Evolutionary conservation across 2,888 invertebrate genomes (phyloP).

Genomic region (Hyles lineata): DNA sequence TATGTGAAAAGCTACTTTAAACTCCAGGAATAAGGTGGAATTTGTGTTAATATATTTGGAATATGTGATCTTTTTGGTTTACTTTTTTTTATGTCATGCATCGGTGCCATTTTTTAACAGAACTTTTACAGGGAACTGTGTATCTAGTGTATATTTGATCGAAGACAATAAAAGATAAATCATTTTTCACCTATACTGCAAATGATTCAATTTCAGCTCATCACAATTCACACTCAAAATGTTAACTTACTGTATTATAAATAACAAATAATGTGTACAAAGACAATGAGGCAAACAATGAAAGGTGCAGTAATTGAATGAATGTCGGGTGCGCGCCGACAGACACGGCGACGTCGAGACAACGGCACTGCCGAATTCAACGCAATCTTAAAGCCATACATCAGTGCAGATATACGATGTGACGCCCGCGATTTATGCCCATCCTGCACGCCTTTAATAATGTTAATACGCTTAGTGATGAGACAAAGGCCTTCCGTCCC

Average conservation of each 20-base stretch:
- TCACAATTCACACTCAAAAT: not conserved
- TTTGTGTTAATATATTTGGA: too few species aligned
- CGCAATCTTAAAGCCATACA: conserved; percentile 17
- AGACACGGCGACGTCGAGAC: conserved; percentile 15
- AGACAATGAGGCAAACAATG: not conserved
- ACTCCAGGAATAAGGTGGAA: too few species aligned
- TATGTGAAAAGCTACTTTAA: too few species aligned
- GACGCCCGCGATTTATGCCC: not conserved
- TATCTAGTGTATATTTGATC: too few species aligned
- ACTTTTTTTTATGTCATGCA: too few species aligned
- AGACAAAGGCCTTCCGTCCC: conserved; percentile 11
- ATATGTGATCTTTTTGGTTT: too few species aligned
- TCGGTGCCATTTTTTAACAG: too few species aligned
- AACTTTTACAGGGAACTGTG: too few species aligned
- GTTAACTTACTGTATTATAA: not conserved
- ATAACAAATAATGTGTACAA: not conserved
- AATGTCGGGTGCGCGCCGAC: not conserved
- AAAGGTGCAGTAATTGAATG: conserved; percentile 18
- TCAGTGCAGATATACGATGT: conserved; percentile 11
- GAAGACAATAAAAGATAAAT: too few species aligned
- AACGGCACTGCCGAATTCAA: conserved; percentile 14
- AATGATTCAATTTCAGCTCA: not conserved
- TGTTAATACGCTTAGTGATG: not conserved
- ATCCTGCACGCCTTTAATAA: conserved; percentile 3
- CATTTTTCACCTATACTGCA: too few species aligned